These are phyloP conservation scores for Cantharis rustica DNA, from an alignment of 2,888 invertebrate genomes.

Conservation along the genomic window DNA sequence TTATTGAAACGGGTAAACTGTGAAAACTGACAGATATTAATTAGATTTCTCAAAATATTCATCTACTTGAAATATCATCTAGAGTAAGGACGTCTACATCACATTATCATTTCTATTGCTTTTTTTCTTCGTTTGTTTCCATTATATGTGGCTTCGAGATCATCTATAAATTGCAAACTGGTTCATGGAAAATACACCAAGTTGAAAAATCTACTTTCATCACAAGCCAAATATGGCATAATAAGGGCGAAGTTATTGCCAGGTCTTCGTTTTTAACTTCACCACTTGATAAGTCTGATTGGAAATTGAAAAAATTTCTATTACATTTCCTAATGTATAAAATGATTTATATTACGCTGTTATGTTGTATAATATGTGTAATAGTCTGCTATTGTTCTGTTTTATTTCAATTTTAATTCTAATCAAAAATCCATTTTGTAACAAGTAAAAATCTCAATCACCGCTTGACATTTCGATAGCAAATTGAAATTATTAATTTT, in stretches of 20 bases:
- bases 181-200: too few relatives aligned
- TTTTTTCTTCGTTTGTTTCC: neutral
- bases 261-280: too few relatives aligned
- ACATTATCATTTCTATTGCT: neutral
- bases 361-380: too few relatives aligned
- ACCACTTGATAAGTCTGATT: too few relatives aligned
- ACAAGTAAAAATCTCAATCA: neutral
- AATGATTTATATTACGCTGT: neutral
- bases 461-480: neutral
- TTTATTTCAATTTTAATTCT: neutral
- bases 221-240: neutral
- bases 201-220: neutral
- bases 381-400: neutral
- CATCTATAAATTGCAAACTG: too few relatives aligned
- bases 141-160: too few relatives aligned
- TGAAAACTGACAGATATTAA: neutral
- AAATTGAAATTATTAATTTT: neutral
- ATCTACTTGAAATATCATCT: neutral
- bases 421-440: neutral
- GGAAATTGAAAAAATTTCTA: neutral
- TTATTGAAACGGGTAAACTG: neutral
- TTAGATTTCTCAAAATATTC: neutral
- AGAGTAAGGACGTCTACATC: neutral
- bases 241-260: too few relatives aligned
- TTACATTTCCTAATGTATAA: neutral